A percentile compares a stretch with the other conserved stretches of the same genome.
phyloP scores from a whole-genome alignment of 1,140 invertebrate genomes.

The Vollenhovia emeryi region DNA sequence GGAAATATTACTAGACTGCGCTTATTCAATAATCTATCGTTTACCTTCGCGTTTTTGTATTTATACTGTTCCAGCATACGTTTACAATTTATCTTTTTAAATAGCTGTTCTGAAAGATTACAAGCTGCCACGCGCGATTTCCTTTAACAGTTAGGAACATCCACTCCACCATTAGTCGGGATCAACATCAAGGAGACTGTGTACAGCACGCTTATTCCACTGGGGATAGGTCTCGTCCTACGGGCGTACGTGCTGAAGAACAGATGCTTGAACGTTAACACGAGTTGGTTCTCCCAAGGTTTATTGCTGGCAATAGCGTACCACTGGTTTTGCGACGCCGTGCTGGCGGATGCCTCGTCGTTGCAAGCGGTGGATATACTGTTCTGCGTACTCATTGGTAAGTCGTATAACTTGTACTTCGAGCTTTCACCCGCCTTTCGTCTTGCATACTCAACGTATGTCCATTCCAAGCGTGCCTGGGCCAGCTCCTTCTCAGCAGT shows the following conservation, averaged over 20 bases:
- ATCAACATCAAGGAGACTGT: conserved; percentile 81
- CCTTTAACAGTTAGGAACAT: conserved; percentile 76
- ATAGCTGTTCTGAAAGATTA: background rate
- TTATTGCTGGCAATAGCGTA: conserved; percentile 81
- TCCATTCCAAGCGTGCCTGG: conserved; percentile 76
- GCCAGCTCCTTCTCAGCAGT: conserved; percentile 79
- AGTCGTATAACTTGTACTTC: conserved; percentile 8
- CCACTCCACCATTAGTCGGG: conserved; percentile 78
- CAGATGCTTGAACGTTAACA: conserved; percentile 61
- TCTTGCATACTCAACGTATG: background rate
- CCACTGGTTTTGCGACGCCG: conserved; percentile 83
- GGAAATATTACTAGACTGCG: background rate
- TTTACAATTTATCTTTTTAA: background rate
- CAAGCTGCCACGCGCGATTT: conserved; percentile 2
- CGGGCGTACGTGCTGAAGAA: conserved; percentile 65
- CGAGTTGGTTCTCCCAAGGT: conserved; percentile 78
- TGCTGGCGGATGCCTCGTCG: conserved; percentile 80
- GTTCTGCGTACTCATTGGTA: conserved; percentile 81
- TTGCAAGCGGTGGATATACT: conserved; percentile 81
- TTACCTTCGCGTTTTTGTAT: background rate
- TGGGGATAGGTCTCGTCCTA: conserved; percentile 78
- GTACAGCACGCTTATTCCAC: conserved; percentile 81
- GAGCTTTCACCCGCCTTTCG: too few relatives aligned
- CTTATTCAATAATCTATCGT: background rate
- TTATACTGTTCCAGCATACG: conserved; percentile 5